These are phyloP conservation scores for Trichopria drosophilae DNA, from an alignment of 2,888 invertebrate genomes.

Conservation along the genomic window DNA sequence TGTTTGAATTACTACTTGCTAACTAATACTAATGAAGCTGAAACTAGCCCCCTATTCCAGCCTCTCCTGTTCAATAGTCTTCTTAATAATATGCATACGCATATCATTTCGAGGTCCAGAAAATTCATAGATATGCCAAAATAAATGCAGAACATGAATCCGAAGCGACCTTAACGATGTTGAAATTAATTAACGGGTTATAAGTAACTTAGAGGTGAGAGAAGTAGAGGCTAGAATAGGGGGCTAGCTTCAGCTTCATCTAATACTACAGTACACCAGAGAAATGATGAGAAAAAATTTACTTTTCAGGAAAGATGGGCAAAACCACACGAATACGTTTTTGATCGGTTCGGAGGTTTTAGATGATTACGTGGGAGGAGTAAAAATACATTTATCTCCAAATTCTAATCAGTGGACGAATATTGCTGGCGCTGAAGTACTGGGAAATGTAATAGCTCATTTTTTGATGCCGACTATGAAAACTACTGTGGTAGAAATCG, in stretches of 20 bases:
- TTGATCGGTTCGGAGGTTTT: constrained; percentile 53
- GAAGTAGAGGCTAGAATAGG: constrained; percentile 1
- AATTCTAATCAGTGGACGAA: constrained; percentile 56
- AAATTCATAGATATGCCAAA: too few relatives aligned
- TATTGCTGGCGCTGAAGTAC: constrained; percentile 50
- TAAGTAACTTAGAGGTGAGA: constrained; percentile 7
- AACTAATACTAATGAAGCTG: too few relatives aligned
- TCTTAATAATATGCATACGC: too few relatives aligned
- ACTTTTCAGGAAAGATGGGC: not conserved
- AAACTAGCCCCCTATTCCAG: too few relatives aligned
- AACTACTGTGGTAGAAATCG: constrained; percentile 51
- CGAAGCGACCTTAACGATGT: too few relatives aligned
- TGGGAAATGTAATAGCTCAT: constrained; percentile 48
- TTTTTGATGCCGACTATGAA: constrained; percentile 45
- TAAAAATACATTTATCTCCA: constrained; percentile 54
- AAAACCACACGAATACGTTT: constrained; percentile 44
- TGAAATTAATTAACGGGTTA: too few relatives aligned
- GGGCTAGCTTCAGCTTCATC: too few relatives aligned
- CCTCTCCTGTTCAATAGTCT: too few relatives aligned
- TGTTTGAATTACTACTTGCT: too few relatives aligned
- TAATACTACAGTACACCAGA: too few relatives aligned
- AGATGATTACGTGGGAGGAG: constrained; percentile 50
- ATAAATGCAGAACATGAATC: too few relatives aligned
- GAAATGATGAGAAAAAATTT: constrained; percentile 1
- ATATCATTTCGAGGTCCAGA: too few relatives aligned